A percentile compares a stretch with the other conserved stretches of the same genome.
These are phyloP conservation scores for Tetramorium parvispinum DNA, from an alignment of 1,140 invertebrate genomes.

Conservation along the genomic window DNA sequence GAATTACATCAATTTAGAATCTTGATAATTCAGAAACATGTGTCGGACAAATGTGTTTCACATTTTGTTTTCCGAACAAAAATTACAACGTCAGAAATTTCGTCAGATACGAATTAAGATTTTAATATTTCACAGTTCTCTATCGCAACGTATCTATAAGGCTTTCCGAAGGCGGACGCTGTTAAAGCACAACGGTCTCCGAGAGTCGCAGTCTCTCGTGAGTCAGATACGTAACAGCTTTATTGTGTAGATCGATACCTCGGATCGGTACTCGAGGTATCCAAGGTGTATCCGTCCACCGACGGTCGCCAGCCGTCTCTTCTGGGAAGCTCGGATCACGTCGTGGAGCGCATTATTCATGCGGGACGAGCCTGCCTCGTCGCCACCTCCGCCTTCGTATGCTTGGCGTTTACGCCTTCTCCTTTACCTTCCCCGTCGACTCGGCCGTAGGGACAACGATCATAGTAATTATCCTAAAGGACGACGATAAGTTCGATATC, in stretches of 20 bases:
- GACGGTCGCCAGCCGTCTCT: constrained; percentile 66
- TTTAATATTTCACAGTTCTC: neutral
- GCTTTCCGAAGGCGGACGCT: neutral
- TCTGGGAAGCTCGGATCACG: constrained; percentile 79
- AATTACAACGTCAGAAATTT: neutral
- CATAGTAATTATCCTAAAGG: constrained; percentile 78
- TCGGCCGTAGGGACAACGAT: constrained; percentile 68
- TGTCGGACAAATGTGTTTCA: neutral
- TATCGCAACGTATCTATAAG: neutral
- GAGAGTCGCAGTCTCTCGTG: constrained; percentile 17
- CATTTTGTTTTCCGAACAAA: neutral
- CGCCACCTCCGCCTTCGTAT: constrained; percentile 64
- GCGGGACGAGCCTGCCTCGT: constrained; percentile 71
- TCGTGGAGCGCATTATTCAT: constrained; percentile 79
- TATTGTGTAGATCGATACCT: constrained; percentile 52
- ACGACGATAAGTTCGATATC: constrained; percentile 70
- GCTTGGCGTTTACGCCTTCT: constrained; percentile 59
- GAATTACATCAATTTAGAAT: neutral
- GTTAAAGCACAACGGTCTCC: constrained; percentile 2
- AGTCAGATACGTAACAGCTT: constrained; percentile 57
- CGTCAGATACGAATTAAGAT: neutral
- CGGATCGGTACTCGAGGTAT: constrained; percentile 38
- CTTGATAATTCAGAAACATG: neutral
- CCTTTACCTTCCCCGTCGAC: neutral
- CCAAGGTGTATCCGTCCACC: constrained; percentile 44